These are phyloP conservation scores for Noctua pronuba DNA, from an alignment of 2,888 invertebrate genomes.

Conservation along the genomic window DNA sequence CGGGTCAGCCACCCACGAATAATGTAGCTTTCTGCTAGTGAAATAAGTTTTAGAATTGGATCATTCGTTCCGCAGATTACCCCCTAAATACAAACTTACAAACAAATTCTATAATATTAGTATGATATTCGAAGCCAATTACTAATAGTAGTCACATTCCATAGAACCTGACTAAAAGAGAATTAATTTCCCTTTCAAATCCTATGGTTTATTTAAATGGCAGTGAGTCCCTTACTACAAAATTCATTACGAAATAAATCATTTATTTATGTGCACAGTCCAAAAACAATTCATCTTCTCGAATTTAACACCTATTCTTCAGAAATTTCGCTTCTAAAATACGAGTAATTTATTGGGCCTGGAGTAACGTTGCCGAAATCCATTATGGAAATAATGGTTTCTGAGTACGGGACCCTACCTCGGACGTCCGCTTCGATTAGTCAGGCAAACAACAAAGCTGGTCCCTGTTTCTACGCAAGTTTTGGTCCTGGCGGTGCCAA, in stretches of 20 bases:
- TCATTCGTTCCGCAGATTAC: no score
- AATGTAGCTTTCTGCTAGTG: no score
- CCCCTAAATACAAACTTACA: no score
- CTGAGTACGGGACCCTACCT: conserved; percentile 44
- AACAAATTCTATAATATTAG: no score
- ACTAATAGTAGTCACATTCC: background rate
- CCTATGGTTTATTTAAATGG: conserved; percentile 34
- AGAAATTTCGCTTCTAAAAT: conserved; percentile 44
- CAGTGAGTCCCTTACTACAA: conserved; percentile 19
- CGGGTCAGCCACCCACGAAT: no score
- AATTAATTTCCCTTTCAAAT: conserved; percentile 6
- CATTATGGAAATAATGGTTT: conserved; percentile 62
- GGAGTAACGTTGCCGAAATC: conserved; percentile 56
- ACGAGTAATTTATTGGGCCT: conserved; percentile 56
- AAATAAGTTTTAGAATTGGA: no score
- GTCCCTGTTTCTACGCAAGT: conserved; percentile 15
- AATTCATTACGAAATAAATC: conserved; percentile 49
- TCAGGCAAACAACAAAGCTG: conserved; percentile 48
- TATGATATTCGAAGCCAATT: background rate
- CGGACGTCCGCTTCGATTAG: conserved; percentile 51
- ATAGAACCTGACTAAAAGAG: background rate
- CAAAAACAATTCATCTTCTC: conserved; percentile 57
- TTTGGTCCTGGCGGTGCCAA: background rate
- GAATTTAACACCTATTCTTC: conserved; percentile 63
- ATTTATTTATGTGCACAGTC: conserved; percentile 49